A percentile compares a stretch with the other conserved stretches of the same genome.
These are phyloP conservation scores for Parascotia fuliginaria DNA, from an alignment of 2,888 invertebrate species.

Conservation along the genomic window DNA sequence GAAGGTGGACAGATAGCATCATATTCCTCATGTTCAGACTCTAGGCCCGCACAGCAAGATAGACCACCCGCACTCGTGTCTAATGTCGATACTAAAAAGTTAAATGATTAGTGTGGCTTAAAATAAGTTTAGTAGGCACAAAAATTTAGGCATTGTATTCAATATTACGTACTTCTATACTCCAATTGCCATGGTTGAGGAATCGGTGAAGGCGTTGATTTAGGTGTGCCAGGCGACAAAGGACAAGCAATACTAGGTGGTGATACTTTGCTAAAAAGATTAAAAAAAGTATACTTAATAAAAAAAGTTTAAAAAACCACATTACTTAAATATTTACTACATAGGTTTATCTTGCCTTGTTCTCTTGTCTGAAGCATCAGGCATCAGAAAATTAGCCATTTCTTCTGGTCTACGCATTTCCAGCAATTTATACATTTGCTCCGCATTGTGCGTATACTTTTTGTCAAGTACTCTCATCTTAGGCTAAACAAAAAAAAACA, in stretches of 20 bases:
- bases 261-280: background rate
- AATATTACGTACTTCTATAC: background rate
- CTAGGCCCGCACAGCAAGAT: background rate
- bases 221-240: background rate
- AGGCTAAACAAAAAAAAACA: too few species aligned
- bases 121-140: background rate
- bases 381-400: background rate
- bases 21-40: background rate
- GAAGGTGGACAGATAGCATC: background rate
- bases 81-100: background rate
- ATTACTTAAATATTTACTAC: background rate
- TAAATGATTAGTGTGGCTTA: background rate
- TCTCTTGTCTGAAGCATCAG: background rate
- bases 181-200: background rate
- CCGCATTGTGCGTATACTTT: too few species aligned
- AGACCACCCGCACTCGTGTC: too few species aligned
- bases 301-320: too few species aligned
- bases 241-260: background rate
- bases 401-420: too few species aligned
- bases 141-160: background rate
- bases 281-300: too few species aligned
- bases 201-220: background rate
- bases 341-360: background rate
- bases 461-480: too few species aligned
- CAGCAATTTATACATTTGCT: too few species aligned